Percentiles rank a stretch among this genome's conserved stretches.
Evolutionary conservation across 2,797 vertebrate genomes (phyloP).

Genomic region (Limnodromus scolopaceus): DNA sequence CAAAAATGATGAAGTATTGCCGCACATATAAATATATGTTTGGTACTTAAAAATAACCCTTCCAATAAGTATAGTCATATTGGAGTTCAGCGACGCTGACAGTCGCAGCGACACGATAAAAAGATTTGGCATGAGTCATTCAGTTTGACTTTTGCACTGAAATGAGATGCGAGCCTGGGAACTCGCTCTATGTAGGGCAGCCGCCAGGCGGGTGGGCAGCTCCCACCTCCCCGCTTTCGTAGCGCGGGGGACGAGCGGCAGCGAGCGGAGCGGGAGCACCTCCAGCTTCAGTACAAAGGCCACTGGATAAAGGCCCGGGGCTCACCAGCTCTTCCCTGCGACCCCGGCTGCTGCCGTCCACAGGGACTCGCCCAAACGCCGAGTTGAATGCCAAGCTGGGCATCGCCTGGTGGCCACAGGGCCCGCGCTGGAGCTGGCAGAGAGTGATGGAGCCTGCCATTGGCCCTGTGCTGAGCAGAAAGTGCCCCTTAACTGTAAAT

Average conservation of each 20-base stretch:
- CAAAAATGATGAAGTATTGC: slow-evolving; percentile 35
- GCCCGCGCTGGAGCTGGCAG: fast-evolving
- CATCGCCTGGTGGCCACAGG: fast-evolving
- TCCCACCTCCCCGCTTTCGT: background rate
- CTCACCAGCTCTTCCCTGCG: fast-evolving
- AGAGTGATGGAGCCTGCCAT: background rate
- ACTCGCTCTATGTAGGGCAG: background rate
- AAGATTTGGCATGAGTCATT: slow-evolving; percentile 57
- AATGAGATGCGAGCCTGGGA: slow-evolving; percentile 20
- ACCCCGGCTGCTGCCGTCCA: fast-evolving
- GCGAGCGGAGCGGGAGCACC: background rate
- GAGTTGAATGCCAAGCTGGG: fast-evolving
- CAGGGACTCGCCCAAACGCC: background rate
- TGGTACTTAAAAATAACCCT: slow-evolving; percentile 58
- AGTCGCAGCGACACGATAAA: slow-evolving; percentile 20
- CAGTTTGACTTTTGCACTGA: slow-evolving; percentile 46
- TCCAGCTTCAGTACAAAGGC: background rate
- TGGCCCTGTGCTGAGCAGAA: fast-evolving
- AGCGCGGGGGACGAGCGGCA: background rate
- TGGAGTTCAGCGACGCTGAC: slow-evolving; percentile 35
- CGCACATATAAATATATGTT: slow-evolving; percentile 28
- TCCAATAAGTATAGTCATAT: slow-evolving; percentile 40
- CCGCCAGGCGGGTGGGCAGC: background rate
- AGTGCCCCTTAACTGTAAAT: background rate
- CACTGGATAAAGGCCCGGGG: background rate